Base-by-base conservation (phyloP, 2,797 vertebrate species). In the Okamejei kenojei region DNA sequence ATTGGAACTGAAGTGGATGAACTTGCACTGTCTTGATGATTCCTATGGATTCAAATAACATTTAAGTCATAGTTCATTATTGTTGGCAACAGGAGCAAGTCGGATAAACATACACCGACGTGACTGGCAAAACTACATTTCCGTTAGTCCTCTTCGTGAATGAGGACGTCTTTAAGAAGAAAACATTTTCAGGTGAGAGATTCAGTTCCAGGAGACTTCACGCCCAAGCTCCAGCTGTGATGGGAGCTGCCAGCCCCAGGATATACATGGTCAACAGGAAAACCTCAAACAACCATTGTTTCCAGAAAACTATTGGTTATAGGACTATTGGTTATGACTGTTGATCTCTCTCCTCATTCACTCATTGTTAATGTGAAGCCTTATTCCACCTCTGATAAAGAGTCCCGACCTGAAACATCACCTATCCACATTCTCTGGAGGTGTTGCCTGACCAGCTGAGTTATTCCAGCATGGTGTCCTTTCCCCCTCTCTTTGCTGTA, bases 131-230 rank as follows among this genome's bases (percentile, higher is more conserved):
- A 26, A 35, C 35, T 1, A 8, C 35, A 21, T 65, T 74, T 9
- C 88, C 68, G 26, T 73, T 91, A 7, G 74, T 91, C 21, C 65
- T 38, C 7, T 73, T 38, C 23, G 88, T 91, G 32, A 91, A 91
- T 2, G 90, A 74, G 35, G 90, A 91, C 2, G 3, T 73, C 29
- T 91, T 91, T 65, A 91, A 91, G 32, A 91, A 74, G 35, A 74
- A 91, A 74, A 91, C 68, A 23, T 91, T 91, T 91, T 91, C 90
- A 71, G 88, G 90, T 74, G 45, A 15, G 23, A 82, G 38, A 9
- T 10, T 9, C 1, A 29, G 23, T 38, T 1, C 38, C 19, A 21
- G 17, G 45, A 17, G 35, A 54, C 2, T 4, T 80, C 79, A 1
- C 15, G 32, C 78, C 1, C 32, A 7, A 19, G 15, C 8, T 68